These are phyloP conservation scores for Paramormyrops kingsleyae DNA, from an alignment of 2,113 vertebrate species.

Conservation along the genomic window DNA sequence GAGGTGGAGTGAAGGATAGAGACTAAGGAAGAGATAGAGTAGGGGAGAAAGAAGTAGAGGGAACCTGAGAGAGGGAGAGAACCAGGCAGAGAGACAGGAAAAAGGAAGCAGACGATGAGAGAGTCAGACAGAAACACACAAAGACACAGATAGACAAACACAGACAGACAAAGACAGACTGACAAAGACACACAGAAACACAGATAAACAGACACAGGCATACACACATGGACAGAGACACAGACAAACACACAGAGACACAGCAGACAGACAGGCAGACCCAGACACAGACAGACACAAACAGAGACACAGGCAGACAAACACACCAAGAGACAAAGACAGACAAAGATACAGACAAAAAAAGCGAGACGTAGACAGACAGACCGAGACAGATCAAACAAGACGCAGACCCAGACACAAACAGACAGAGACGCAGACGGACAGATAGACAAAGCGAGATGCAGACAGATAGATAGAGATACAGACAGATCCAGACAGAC, in stretches of 20 bases:
- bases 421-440: not conserved
- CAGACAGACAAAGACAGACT: not conserved
- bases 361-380: not conserved
- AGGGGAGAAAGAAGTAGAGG: not conserved
- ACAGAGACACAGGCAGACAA: not conserved
- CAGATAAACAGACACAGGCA: not conserved
- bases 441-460: not conserved
- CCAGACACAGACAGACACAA: not conserved
- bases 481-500: not conserved
- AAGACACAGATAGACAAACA: not conserved
- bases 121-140: not conserved
- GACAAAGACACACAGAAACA: not conserved
- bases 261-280: not conserved
- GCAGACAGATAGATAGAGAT: not conserved
- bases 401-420: no score
- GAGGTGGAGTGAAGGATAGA: not conserved
- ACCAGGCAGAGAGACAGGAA: not conserved
- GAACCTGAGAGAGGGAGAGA: not conserved
- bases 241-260: not conserved
- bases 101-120: not conserved
- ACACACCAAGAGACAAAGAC: not conserved
- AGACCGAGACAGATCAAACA: no score
- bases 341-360: not conserved
- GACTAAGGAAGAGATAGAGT: not conserved
- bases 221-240: not conserved